A percentile compares a stretch with the other conserved stretches of the same genome.
Evolutionary conservation across 2,888 invertebrate genomes (phyloP).

Genomic region (Nephrotoma guestfalica): DNA sequence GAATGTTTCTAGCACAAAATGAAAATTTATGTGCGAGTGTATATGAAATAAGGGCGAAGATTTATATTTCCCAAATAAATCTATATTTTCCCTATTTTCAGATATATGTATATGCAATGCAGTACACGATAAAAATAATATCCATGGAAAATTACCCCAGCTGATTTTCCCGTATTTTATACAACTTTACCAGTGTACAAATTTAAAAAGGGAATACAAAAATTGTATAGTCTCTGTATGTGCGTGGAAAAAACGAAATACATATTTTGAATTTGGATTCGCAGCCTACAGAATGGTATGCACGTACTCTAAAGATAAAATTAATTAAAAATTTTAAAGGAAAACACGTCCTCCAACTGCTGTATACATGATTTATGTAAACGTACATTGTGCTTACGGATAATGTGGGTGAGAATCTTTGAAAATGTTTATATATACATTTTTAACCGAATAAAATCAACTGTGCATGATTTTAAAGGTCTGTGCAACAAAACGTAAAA

Average conservation of each 20-base stretch:
- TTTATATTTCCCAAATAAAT: neutral
- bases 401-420: neutral
- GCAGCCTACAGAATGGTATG: neutral
- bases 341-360: neutral
- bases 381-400: neutral
- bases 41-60: neutral
- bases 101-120: neutral
- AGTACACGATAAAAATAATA: neutral
- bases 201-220: neutral
- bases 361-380: neutral
- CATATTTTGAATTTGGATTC: neutral
- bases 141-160: neutral
- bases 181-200: neutral
- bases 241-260: neutral
- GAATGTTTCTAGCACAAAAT: neutral
- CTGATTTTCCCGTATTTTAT: neutral
- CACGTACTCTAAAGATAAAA: neutral
- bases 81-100: neutral
- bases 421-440: neutral
- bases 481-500: neutral
- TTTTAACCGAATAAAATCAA: neutral
- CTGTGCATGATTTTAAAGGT: neutral
- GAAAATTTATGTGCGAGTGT: neutral
- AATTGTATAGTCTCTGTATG: neutral
- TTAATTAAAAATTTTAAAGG: neutral